Conservation (phyloP, 2,888 invertebrate genomes). For the Noctua fimbriata region DNA sequence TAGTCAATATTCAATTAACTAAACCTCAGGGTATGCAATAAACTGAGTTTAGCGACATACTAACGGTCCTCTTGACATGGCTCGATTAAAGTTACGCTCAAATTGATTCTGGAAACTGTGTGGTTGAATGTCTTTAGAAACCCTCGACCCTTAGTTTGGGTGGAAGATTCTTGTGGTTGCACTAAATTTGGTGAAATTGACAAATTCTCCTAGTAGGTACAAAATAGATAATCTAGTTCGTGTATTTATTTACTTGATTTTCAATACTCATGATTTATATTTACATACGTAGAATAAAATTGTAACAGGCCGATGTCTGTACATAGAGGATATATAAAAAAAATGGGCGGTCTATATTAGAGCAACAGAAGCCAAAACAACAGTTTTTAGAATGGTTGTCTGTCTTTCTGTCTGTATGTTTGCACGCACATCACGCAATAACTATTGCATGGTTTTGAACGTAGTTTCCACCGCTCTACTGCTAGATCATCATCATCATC, state of each 20-base stretch:
- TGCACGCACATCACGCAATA: too few species aligned
- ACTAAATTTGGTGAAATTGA: conserved; percentile 8
- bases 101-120: conserved; percentile 26
- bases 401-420: too few species aligned
- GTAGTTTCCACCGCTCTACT: too few species aligned
- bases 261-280: neutral
- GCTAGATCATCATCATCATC: too few species aligned
- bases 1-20: conserved; percentile 30
- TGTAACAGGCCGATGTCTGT: too few species aligned
- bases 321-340: too few species aligned
- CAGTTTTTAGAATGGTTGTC: too few species aligned
- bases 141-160: neutral
- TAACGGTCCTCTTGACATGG: conserved; percentile 2
- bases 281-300: too few species aligned
- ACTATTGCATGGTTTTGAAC: too few species aligned
- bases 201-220: neutral
- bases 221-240: neutral
- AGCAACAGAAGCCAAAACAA: too few species aligned
- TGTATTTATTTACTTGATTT: neutral
- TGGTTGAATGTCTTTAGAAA: conserved; percentile 14
- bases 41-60: conserved; percentile 38
- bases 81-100: conserved; percentile 32
- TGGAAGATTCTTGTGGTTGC: conserved; percentile 6
- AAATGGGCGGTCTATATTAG: too few species aligned
- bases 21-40: conserved; percentile 38